These are phyloP conservation scores for Arnoldichthys spilopterus DNA, from an alignment of 2,797 vertebrate genomes.

Conservation along the genomic window DNA sequence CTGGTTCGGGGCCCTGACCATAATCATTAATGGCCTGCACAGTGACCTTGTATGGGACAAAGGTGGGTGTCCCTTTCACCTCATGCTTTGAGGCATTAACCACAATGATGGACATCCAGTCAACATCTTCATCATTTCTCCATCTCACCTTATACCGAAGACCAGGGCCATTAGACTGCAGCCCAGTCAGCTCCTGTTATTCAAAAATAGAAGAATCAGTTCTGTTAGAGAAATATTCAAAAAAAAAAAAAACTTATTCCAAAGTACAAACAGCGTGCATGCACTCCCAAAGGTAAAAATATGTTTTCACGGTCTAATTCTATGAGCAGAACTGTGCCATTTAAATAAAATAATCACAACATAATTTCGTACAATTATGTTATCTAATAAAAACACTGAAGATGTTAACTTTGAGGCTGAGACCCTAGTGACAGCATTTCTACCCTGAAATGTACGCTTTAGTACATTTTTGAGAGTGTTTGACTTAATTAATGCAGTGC, in stretches of 20 bases:
- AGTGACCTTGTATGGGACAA: slow-evolving; percentile 88
- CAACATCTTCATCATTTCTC: slow-evolving; percentile 88
- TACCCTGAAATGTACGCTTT: too few relatives aligned
- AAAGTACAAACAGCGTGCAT: too few relatives aligned
- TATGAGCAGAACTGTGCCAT: too few relatives aligned
- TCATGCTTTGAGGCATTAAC: slow-evolving; percentile 87
- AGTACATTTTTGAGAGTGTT: too few relatives aligned
- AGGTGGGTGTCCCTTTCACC: slow-evolving; percentile 88
- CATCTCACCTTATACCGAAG: slow-evolving; percentile 93
- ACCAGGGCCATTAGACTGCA: slow-evolving; percentile 91
- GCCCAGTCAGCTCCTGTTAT: slow-evolving; percentile 82
- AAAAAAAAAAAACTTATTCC: neutral
- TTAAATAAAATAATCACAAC: too few relatives aligned
- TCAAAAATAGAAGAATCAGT: slow-evolving; percentile 2
- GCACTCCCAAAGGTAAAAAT: too few relatives aligned
- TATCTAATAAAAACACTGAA: too few relatives aligned
- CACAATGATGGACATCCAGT: slow-evolving; percentile 86
- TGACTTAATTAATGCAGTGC: too few relatives aligned
- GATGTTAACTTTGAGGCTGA: too few relatives aligned
- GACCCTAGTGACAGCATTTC: too few relatives aligned
- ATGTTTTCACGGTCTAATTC: too few relatives aligned
- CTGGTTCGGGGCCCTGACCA: slow-evolving; percentile 85
- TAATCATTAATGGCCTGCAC: slow-evolving; percentile 92
- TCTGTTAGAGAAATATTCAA: neutral
- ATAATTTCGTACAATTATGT: too few relatives aligned